phyloP scores from a whole-genome alignment of 2,797 vertebrate genomes.

The Ara ararauna region DNA sequence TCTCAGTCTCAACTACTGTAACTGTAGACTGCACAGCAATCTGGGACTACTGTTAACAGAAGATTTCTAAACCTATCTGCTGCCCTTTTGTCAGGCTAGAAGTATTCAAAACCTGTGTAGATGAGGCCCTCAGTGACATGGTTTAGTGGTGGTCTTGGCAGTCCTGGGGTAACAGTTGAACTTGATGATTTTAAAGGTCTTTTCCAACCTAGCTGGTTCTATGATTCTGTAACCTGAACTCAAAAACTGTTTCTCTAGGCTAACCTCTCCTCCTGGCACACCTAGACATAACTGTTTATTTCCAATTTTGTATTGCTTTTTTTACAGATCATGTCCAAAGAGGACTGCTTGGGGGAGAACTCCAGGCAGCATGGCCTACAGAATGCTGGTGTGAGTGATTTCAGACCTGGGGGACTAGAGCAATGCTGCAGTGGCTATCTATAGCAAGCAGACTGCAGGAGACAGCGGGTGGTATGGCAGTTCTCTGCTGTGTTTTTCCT shows the following conservation, averaged over 20 bases:
- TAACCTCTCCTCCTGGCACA: fast-evolving
- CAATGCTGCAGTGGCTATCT: fast-evolving
- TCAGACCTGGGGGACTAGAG: background rate
- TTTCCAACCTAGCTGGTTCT: background rate
- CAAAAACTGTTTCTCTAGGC: background rate
- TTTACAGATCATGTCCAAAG: background rate
- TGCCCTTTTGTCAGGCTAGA: background rate
- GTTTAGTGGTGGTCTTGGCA: background rate
- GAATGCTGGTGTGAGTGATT: background rate
- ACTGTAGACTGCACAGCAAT: background rate
- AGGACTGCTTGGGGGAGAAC: background rate
- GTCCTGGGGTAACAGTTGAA: background rate
- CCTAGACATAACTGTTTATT: background rate
- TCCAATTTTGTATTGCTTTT: background rate
- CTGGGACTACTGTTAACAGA: background rate
- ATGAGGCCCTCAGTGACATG: background rate
- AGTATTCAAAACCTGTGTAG: background rate
- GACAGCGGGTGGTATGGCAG: no score
- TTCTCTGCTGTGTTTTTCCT: background rate
- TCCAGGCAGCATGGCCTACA: background rate
- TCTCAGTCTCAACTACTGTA: background rate
- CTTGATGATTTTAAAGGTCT: background rate
- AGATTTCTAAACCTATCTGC: background rate
- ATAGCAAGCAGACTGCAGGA: fast-evolving
- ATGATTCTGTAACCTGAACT: background rate